A percentile compares a stretch with the other conserved stretches of the same genome.
These are phyloP conservation scores for Schizopygopsis malacanthus DNA, from an alignment of 2,797 vertebrate species.

Conservation along the genomic window DNA sequence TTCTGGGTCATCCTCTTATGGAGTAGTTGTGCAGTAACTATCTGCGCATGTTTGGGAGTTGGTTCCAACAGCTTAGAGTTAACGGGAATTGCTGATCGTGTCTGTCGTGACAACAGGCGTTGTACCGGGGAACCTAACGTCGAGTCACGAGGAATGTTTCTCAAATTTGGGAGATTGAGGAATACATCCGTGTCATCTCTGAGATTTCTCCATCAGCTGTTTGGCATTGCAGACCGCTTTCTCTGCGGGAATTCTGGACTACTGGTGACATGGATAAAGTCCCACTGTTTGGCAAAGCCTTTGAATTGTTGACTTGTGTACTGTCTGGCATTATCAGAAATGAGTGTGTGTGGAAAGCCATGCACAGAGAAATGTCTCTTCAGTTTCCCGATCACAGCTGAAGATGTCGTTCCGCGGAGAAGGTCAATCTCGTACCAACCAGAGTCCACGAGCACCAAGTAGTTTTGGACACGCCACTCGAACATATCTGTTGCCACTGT, in stretches of 20 bases:
- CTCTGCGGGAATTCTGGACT: conserved; percentile 31
- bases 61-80: not conserved
- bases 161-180: conserved; percentile 9
- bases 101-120: conserved; percentile 43
- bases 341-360: not conserved
- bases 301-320: conserved; percentile 51
- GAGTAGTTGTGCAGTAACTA: conserved; percentile 17
- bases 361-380: conserved; percentile 18
- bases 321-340: conserved; percentile 11
- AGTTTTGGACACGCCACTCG: not conserved
- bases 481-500: conserved; percentile 1
- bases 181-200: conserved; percentile 35
- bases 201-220: conserved; percentile 26
- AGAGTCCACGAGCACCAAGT: not conserved
- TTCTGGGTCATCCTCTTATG: conserved; percentile 36
- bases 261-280: conserved; percentile 32
- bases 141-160: not conserved
- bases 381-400: conserved; percentile 17
- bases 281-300: conserved; percentile 31
- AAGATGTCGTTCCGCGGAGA: not conserved
- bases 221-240: conserved; percentile 25
- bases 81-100: conserved; percentile 5
- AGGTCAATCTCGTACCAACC: not conserved
- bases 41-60: not conserved
- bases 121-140: conserved; percentile 38